These are phyloP conservation scores for Allophyes oxyacanthae DNA, from an alignment of 2,888 invertebrate species.

Conservation along the genomic window DNA sequence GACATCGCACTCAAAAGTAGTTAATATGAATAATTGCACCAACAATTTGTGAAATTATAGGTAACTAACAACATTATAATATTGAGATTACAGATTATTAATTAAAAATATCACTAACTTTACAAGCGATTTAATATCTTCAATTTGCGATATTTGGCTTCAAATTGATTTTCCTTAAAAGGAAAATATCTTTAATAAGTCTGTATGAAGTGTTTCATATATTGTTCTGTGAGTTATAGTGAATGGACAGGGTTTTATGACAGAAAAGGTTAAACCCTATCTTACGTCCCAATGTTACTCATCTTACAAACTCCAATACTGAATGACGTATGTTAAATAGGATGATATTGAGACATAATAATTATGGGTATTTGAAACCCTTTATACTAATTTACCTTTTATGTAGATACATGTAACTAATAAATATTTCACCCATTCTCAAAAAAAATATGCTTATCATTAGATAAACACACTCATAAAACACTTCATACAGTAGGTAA, in stretches of 20 bases:
- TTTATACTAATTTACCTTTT: slow-evolving; percentile 23
- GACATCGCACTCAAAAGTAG: slow-evolving; percentile 33
- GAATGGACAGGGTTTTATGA: slow-evolving; percentile 4
- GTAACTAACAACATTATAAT: slow-evolving; percentile 79
- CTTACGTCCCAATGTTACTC: slow-evolving; percentile 30
- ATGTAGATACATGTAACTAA: background rate
- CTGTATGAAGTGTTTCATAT: slow-evolving; percentile 63
- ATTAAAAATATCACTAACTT: slow-evolving; percentile 68
- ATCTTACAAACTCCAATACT: slow-evolving; percentile 33
- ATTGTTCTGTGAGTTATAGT: slow-evolving; percentile 14
- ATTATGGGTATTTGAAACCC: slow-evolving; percentile 1
- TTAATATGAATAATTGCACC: slow-evolving; percentile 69
- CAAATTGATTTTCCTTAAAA: slow-evolving; percentile 66
- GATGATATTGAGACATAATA: slow-evolving; percentile 4
- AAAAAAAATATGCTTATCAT: background rate
- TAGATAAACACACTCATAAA: slow-evolving; percentile 32
- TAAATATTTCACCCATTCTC: slow-evolving; percentile 13
- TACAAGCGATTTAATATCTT: slow-evolving; percentile 70
- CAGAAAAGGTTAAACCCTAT: slow-evolving; percentile 21
- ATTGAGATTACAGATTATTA: slow-evolving; percentile 77
- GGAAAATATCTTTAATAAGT: slow-evolving; percentile 60
- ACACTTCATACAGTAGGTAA: slow-evolving; percentile 57
- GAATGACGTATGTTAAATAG: slow-evolving; percentile 38
- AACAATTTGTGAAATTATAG: slow-evolving; percentile 79
- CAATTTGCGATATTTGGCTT: slow-evolving; percentile 85